These are phyloP conservation scores for Petrocephalus schoutedeni DNA, from an alignment of 2,797 vertebrate species.

Conservation along the genomic window DNA sequence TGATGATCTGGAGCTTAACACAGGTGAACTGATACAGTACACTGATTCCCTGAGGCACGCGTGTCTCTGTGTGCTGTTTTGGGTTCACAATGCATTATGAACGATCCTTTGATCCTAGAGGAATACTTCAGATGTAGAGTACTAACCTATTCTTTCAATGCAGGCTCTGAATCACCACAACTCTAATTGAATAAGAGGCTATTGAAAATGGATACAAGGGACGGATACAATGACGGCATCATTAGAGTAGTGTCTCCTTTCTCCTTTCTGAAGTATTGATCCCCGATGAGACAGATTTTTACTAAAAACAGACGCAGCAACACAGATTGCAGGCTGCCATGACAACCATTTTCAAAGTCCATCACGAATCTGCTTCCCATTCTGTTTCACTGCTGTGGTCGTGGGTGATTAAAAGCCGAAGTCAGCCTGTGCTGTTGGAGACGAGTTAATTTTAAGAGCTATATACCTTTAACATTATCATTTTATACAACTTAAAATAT, in stretches of 20 bases:
- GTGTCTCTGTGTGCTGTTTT: neutral
- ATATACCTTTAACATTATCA: neutral
- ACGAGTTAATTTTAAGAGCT: neutral
- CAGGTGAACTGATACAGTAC: neutral
- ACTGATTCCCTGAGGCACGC: neutral
- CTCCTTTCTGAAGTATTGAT: neutral
- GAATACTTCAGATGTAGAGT: neutral
- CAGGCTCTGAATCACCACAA: neutral
- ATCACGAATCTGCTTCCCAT: neutral
- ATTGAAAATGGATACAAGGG: slow-evolving; percentile 7
- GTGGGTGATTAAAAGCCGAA: neutral
- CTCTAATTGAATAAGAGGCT: neutral
- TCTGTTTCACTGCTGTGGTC: neutral
- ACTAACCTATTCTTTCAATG: neutral
- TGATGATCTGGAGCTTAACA: neutral
- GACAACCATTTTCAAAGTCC: slow-evolving; percentile 10
- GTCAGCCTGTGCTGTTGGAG: neutral
- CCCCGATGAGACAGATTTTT: slow-evolving; percentile 1
- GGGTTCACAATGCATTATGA: neutral
- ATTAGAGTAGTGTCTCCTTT: neutral
- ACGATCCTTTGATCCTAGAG: neutral
- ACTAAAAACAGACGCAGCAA: slow-evolving; percentile 11
- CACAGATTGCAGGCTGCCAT: slow-evolving; percentile 14
- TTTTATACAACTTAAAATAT: neutral
- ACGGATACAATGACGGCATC: neutral